These are phyloP conservation scores for Sebastolobus altivelis DNA, from an alignment of 2,797 vertebrate genomes.

Conservation along the genomic window DNA sequence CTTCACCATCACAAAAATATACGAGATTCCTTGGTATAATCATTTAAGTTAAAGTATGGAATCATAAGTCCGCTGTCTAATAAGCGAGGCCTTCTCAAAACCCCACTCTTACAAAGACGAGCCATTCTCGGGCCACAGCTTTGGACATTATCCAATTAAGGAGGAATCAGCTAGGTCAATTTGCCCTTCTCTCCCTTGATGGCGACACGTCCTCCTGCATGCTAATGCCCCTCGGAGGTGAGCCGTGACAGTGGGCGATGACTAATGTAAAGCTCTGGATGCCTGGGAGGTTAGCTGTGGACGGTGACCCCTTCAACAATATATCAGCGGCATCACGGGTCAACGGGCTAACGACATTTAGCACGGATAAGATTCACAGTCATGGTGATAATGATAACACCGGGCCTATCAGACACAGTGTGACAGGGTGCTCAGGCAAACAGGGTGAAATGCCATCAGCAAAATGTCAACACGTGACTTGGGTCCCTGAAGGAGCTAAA, in stretches of 20 bases:
- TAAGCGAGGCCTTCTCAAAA: conserved; percentile 46
- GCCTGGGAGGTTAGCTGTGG: conserved; percentile 42
- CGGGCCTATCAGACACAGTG: conserved; percentile 58
- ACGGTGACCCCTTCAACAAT: conserved; percentile 57
- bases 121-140: conserved; percentile 68
- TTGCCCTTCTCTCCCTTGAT: conserved; percentile 76
- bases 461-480: conserved; percentile 81
- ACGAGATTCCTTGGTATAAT: conserved; percentile 3
- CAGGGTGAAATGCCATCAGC: conserved; percentile 75
- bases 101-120: conserved; percentile 48
- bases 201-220: conserved; percentile 70
- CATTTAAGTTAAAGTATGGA: conserved; percentile 33
- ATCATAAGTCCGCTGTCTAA: conserved; percentile 49
- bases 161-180: conserved; percentile 78
- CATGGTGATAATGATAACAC: conserved; percentile 70
- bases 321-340: conserved; percentile 60
- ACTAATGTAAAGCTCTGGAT: conserved; percentile 64
- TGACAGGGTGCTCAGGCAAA: conserved; percentile 69
- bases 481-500: conserved; percentile 64
- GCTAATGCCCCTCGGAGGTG: conserved; percentile 74
- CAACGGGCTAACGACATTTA: conserved; percentile 74
- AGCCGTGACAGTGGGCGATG: conserved; percentile 56
- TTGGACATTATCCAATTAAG: conserved; percentile 82
- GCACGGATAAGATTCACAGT: conserved; percentile 68
- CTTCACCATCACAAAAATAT: not conserved